These are phyloP conservation scores for Phoenoteleia sp. DNA, from an alignment of 2,888 invertebrate species.

Conservation along the genomic window DNA sequence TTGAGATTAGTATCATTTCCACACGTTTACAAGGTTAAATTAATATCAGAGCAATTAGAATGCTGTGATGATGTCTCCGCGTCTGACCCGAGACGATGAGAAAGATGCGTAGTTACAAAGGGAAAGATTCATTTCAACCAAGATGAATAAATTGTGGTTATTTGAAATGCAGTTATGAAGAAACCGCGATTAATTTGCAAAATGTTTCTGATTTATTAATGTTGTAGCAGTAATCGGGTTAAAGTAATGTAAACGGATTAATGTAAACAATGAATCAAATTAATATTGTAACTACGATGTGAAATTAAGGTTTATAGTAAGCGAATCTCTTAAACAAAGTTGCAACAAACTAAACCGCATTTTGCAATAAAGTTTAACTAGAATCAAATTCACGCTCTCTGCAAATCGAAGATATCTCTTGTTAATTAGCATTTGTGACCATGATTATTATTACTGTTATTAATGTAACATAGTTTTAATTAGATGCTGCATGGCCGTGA, in stretches of 20 bases:
- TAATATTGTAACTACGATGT: slow-evolving; percentile 16
- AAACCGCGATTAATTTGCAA: neutral
- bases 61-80: slow-evolving; percentile 56
- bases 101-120: slow-evolving; percentile 31
- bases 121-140: slow-evolving; percentile 17
- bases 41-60: slow-evolving; percentile 76
- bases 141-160: slow-evolving; percentile 9
- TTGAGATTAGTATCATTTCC: slow-evolving; percentile 70
- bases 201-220: neutral
- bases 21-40: slow-evolving; percentile 73
- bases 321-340: slow-evolving; percentile 15
- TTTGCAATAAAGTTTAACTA: neutral
- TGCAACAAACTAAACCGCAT: slow-evolving; percentile 24
- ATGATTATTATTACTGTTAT: slow-evolving; percentile 71
- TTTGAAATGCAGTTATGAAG: slow-evolving; percentile 1
- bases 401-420: slow-evolving; percentile 74
- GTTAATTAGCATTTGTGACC: slow-evolving; percentile 74
- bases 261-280: slow-evolving; percentile 29
- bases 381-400: slow-evolving; percentile 30
- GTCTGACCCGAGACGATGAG: slow-evolving; percentile 23
- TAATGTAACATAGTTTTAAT: slow-evolving; percentile 73
- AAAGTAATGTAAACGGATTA: no score
- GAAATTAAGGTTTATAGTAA: slow-evolving; percentile 14
- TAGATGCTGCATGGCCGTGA: slow-evolving; percentile 73
- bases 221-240: no score